A percentile compares a stretch with the other conserved stretches of the same genome.
These are phyloP conservation scores for Brachyptera putata DNA, from an alignment of 2,888 invertebrate genomes.

Conservation along the genomic window DNA sequence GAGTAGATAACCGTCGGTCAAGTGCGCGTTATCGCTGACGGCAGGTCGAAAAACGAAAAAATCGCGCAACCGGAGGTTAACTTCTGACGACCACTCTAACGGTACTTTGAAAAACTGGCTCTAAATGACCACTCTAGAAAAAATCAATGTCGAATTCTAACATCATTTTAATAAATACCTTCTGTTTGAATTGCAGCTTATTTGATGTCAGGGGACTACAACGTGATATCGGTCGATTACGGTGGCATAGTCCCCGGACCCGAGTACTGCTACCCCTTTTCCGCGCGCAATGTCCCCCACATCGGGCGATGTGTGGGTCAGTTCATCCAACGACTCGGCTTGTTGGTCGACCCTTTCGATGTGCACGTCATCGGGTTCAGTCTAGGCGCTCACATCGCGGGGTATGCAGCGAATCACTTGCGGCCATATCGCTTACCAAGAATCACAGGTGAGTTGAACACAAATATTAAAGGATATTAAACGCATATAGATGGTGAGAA, in stretches of 20 bases:
- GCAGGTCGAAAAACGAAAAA: too few relatives aligned
- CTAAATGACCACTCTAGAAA: too few relatives aligned
- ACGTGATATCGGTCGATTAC: neutral
- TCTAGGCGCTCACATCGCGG: slow-evolving; percentile 40
- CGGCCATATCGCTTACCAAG: slow-evolving; percentile 11
- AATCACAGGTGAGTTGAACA: slow-evolving; percentile 29
- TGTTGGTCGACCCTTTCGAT: neutral
- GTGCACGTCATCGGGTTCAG: slow-evolving; percentile 39
- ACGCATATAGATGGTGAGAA: too few relatives aligned
- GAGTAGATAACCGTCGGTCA: too few relatives aligned
- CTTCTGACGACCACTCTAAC: too few relatives aligned
- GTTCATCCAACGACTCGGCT: neutral
- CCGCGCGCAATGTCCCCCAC: neutral
- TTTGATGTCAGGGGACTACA: neutral
- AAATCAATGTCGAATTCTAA: too few relatives aligned
- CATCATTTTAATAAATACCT: too few relatives aligned
- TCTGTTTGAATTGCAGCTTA: neutral
- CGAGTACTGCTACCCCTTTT: neutral
- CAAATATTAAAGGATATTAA: too few relatives aligned
- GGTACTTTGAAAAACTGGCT: too few relatives aligned
- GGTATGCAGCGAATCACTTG: slow-evolving; percentile 34
- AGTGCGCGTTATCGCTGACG: too few relatives aligned
- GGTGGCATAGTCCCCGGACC: neutral
- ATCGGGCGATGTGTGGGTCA: neutral
- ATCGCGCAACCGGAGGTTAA: too few relatives aligned